Evolutionary conservation across 2,888 invertebrate genomes (phyloP).

Genomic region (Nemotelus pantherinus): DNA sequence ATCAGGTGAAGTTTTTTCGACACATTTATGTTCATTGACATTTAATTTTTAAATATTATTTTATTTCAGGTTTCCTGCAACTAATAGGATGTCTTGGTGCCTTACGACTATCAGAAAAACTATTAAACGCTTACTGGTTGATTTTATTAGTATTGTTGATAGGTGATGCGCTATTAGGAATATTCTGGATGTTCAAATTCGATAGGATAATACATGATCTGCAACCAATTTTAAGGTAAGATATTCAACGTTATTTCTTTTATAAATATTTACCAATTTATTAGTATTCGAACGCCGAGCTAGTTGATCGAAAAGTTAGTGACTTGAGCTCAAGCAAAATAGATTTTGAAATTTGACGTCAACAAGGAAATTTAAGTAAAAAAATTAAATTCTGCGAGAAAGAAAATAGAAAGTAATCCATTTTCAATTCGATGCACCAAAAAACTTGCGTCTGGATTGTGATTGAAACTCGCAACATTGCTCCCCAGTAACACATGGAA

Average conservation of each 20-base stretch:
- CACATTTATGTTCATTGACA: not conserved
- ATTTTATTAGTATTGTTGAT: slow-evolving; percentile 80
- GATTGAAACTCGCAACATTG: too few relatives aligned
- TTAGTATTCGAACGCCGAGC: too few relatives aligned
- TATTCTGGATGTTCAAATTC: slow-evolving; percentile 85
- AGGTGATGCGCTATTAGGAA: slow-evolving; percentile 84
- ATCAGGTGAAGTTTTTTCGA: slow-evolving; percentile 57
- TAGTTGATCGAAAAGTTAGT: too few relatives aligned
- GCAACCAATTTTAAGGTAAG: slow-evolving; percentile 72
- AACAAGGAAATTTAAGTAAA: too few relatives aligned
- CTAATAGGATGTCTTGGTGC: slow-evolving; percentile 85
- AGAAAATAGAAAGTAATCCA: too few relatives aligned
- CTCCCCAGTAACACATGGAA: too few relatives aligned
- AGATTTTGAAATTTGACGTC: too few relatives aligned
- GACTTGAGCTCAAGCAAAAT: too few relatives aligned
- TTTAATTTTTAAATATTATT: slow-evolving; percentile 21
- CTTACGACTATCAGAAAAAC: slow-evolving; percentile 79
- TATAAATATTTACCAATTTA: too few relatives aligned
- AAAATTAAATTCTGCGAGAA: too few relatives aligned
- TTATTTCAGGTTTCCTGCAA: slow-evolving; percentile 69
- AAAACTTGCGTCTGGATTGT: not conserved
- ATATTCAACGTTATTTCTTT: not conserved
- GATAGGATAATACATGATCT: slow-evolving; percentile 80
- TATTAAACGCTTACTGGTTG: slow-evolving; percentile 86
- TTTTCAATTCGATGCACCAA: not conserved